These are phyloP conservation scores for Cepaea nemoralis DNA, from an alignment of 1,140 invertebrate genomes.

Conservation along the genomic window DNA sequence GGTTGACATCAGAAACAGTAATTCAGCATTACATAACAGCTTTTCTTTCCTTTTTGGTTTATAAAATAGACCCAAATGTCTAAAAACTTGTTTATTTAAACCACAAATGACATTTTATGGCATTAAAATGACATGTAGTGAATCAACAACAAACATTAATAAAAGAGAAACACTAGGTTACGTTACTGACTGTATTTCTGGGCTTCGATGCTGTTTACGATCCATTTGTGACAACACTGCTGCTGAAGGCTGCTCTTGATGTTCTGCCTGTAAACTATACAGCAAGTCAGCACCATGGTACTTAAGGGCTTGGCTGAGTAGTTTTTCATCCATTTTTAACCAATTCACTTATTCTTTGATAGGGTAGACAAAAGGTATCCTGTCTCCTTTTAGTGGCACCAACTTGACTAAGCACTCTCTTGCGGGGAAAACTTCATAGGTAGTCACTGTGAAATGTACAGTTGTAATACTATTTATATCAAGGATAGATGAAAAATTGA, in stretches of 20 bases:
- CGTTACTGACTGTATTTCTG: constrained; percentile 9
- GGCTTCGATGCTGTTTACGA: background rate
- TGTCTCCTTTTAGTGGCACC: no score
- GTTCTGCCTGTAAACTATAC: constrained; percentile 30
- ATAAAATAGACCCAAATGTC: no score
- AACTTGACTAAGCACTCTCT: background rate
- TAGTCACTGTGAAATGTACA: background rate
- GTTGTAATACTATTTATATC: background rate
- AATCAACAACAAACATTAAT: no score
- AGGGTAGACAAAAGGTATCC: no score
- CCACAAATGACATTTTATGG: no score
- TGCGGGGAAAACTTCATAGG: background rate
- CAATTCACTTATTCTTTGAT: background rate
- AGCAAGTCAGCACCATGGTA: constrained; percentile 36
- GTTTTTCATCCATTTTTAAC: constrained; percentile 35
- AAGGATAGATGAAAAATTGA: no score
- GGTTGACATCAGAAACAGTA: no score
- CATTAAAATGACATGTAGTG: no score
- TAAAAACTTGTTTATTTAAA: no score
- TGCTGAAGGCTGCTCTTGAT: constrained; percentile 17
- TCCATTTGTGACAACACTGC: constrained; percentile 4
- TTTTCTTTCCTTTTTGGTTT: no score
- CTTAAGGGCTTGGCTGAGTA: constrained; percentile 31
- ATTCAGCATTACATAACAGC: no score
- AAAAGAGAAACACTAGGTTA: background rate